These are phyloP conservation scores for Eriosoma lanigerum DNA, from an alignment of 1,140 invertebrate genomes.

Conservation along the genomic window DNA sequence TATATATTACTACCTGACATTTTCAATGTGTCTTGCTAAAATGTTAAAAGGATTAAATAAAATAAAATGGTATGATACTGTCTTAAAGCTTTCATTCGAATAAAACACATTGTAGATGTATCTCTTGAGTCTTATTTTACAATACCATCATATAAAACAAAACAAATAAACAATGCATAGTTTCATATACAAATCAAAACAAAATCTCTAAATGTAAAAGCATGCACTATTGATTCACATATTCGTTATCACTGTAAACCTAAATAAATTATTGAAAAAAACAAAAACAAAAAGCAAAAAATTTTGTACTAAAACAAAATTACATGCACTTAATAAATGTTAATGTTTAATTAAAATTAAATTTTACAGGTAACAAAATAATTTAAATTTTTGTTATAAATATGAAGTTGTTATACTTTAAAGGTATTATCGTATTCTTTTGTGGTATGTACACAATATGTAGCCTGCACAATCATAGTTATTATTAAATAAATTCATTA, in stretches of 20 bases:
- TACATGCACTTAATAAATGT: too few relatives aligned
- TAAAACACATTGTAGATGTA: conserved; percentile 2
- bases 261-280: not conserved
- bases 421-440: too few relatives aligned
- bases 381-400: too few relatives aligned
- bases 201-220: not conserved
- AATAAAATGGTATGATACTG: not conserved
- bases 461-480: too few relatives aligned
- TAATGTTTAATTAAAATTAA: too few relatives aligned
- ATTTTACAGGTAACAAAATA: too few relatives aligned
- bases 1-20: not conserved
- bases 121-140: conserved; percentile 5
- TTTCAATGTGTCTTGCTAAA: conserved; percentile 1
- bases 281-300: too few relatives aligned
- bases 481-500: too few relatives aligned
- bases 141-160: not conserved
- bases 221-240: not conserved
- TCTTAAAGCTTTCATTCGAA: conserved; percentile 1
- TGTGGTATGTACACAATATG: too few relatives aligned
- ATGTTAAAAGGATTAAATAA: conserved; percentile 40
- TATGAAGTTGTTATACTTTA: too few relatives aligned
- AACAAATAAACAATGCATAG: not conserved
- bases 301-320: too few relatives aligned
- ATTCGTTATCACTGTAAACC: not conserved
- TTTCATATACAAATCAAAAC: conserved; percentile 15